Conservation (phyloP, 2,797 vertebrate species). For the Pygocentrus nattereri region DNA sequence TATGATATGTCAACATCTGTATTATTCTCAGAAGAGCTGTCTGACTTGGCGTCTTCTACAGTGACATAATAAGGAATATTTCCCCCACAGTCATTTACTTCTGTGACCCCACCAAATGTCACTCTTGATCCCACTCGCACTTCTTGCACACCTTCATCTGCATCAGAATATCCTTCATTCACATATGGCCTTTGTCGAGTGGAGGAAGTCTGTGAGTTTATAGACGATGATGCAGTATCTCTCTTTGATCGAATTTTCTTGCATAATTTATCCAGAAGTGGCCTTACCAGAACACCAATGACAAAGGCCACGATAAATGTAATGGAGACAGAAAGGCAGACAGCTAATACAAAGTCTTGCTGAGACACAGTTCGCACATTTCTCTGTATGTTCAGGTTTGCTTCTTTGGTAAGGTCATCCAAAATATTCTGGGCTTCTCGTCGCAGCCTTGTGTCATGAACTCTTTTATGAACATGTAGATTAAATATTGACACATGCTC, state of each 20-base stretch:
- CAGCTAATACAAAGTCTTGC: slow-evolving; percentile 77
- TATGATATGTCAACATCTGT: slow-evolving; percentile 37
- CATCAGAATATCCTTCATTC: slow-evolving; percentile 80
- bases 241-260: slow-evolving; percentile 64
- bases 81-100: slow-evolving; percentile 45
- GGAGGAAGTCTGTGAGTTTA: slow-evolving; percentile 40
- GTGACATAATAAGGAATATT: slow-evolving; percentile 73
- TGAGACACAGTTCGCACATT: slow-evolving; percentile 37
- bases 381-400: background rate
- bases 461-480: slow-evolving; percentile 66
- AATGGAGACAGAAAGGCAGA: slow-evolving; percentile 87
- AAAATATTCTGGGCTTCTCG: slow-evolving; percentile 56
- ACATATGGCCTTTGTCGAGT: slow-evolving; percentile 68
- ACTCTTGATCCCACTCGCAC: slow-evolving; percentile 72
- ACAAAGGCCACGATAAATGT: slow-evolving; percentile 89
- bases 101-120: slow-evolving; percentile 66
- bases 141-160: slow-evolving; percentile 54
- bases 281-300: slow-evolving; percentile 86
- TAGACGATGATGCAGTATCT: slow-evolving; percentile 36
- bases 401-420: background rate
- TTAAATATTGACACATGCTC: slow-evolving; percentile 70
- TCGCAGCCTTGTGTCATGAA: slow-evolving; percentile 61
- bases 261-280: slow-evolving; percentile 80
- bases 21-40: slow-evolving; percentile 54
- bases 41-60: slow-evolving; percentile 46